Evolutionary conservation across 2,888 invertebrate species (phyloP), one percentile per base, ranked within the genome.

Genomic region (Alviniconcha strummeri): DNA sequence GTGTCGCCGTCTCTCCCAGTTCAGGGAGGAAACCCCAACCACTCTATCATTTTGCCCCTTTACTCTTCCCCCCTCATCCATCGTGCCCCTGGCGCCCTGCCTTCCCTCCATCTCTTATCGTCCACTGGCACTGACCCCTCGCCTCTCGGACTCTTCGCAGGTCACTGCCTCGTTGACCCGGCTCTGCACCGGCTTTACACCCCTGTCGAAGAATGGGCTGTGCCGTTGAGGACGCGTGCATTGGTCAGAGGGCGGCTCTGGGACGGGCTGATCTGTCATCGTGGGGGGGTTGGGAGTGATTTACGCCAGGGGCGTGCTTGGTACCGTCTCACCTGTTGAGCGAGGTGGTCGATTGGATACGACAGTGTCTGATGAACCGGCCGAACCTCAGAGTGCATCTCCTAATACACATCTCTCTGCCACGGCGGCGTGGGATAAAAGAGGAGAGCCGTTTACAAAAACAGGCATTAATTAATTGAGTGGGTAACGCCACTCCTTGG

Each of bases 21-120:
- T 76, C 74, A 60, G 60, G 36, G 67, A 8, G 13, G 9, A 71
- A 67, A 69, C 82, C 77, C 56, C 56, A 19, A 52, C 77, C 82
- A 82, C 82, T 82, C 56, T 79, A 83, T 83, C 80, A 80, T 79
- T 36, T 55, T 57, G 56, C 69, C 72, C 77, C 56, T 55, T 69
- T 55, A 55, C 54, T 81, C n/a, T 13, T 72, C 60, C 77, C 60
- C 56, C 36, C 82, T 67, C 36, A 71, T 77, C 71, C 81, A 56
- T 72, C 71, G 13, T n/a, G n/a, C 64, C n/a, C 4, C 54, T 60
- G 56, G 5, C 55, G 56, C 81, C 74, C 85, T 77, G 77, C 71
- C 83, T 75, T 69, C 82, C 81, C 77, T 83, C 67, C 80, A 78
- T 56, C 19, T 9, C 55, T 2, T 60, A 17, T 36, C 80, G 52